Evolutionary conservation across 2,888 invertebrate genomes (phyloP), one percentile per base, ranked within the genome.

Genomic region (Drosophila nigricruria): DNA sequence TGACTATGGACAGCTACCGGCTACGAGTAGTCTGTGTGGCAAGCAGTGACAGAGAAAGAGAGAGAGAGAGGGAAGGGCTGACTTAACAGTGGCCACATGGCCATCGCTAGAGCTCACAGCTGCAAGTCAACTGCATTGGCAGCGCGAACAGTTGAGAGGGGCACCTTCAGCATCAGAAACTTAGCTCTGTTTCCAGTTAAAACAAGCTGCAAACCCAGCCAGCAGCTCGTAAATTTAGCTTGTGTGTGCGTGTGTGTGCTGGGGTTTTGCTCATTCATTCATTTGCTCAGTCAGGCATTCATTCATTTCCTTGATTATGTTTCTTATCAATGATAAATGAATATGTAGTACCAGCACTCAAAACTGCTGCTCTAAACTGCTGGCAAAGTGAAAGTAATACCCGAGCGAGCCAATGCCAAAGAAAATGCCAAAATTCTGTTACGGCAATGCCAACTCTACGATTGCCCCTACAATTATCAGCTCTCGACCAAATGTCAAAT

Each of bases 321-420:
- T 84, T 78, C 89, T 84, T 88, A 84, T 84, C 83, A 84, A 84
- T 84, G 83, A 88, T 84, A 83, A 89, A 84, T 88, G 83, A 88
- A 88, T 88, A 81, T 76, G 84, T 79, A 79, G 72, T 81, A 84
- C 85, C 71, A 62, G 77, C 72, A 72, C 77, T 72, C 65, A 69
- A 81, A 80, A 80, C 70, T 71, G 70, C 64, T 50, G 61, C 85
- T 88, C 84, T 77, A 81, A 83, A 86, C 69, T 78, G 88, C 73
- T 77, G 67, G 68, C 77, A 88, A 82, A 82, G 88, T 88, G 88
- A 82, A 82, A 79, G 83, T 76, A 85, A 79, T 70, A 82, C 82
- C 67, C 67, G 57, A 61, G 54, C 42, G 52, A 67, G 56, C 42
- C 38, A 61, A 63, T 47, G 52, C 54, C 25, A 64, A 53, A 56